Percentiles rank a stretch among this genome's conserved stretches.
Conservation (phyloP, 2,888 invertebrate genomes). For the Dorcus hopei region DNA sequence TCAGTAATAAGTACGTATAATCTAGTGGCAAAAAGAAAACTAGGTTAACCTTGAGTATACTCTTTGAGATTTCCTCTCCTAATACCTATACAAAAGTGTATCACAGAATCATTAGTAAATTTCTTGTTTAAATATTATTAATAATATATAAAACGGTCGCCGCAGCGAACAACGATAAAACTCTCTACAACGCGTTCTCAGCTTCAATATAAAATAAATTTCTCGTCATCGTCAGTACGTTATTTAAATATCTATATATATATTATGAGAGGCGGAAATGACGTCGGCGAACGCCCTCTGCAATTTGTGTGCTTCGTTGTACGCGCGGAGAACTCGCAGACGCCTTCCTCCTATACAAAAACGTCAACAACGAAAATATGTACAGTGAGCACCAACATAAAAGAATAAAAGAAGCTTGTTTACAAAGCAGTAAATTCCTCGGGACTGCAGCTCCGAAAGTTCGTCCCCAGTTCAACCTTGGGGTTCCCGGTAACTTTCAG, state of each 20-base stretch:
- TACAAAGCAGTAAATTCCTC: constrained; percentile 37
- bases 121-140: neutral
- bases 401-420: neutral
- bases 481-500: constrained; percentile 40
- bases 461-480: constrained; percentile 26
- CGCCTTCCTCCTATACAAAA: neutral
- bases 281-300: too few relatives aligned
- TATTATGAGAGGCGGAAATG: too few relatives aligned
- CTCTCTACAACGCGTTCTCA: neutral
- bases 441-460: constrained; percentile 28
- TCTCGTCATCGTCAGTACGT: too few relatives aligned
- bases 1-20: neutral
- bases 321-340: neutral
- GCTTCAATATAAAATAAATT: too few relatives aligned
- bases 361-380: neutral
- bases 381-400: neutral
- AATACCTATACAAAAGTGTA: constrained; percentile 13
- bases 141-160: neutral
- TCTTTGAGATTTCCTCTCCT: constrained; percentile 2
- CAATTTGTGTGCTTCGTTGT: neutral
- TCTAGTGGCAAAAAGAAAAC: constrained; percentile 1
- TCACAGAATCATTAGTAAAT: constrained; percentile 19
- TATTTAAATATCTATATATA: too few relatives aligned
- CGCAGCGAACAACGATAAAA: too few relatives aligned
- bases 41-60: constrained; percentile 3